Evolutionary conservation across 2,113 vertebrate genomes (phyloP).

Genomic region (Pelusios castaneus): DNA sequence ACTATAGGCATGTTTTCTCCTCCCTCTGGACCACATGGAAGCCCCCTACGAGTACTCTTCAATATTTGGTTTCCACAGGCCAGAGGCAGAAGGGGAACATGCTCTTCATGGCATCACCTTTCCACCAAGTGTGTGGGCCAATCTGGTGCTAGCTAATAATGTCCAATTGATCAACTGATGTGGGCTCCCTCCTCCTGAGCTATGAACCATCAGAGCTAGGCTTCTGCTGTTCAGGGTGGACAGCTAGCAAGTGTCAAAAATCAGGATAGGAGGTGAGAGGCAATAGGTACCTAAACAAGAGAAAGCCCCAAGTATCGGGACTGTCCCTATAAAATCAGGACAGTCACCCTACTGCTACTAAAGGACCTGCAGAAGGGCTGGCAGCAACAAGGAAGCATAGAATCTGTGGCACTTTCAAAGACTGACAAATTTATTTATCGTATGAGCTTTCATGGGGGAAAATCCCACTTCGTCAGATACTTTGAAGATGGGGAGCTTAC

Average conservation of each 20-base stretch:
- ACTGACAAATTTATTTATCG: no score
- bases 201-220: fast-evolving
- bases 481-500: no score
- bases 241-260: no score
- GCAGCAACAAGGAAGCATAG: not conserved
- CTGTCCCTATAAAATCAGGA: no score
- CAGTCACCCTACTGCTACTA: not conserved
- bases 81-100: not conserved
- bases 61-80: not conserved
- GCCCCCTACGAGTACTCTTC: not conserved
- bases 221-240: not conserved
- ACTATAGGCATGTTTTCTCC: not conserved
- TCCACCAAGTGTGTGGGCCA: not conserved
- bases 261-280: no score
- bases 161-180: fast-evolving
- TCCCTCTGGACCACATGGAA: not conserved
- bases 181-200: fast-evolving
- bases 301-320: no score
- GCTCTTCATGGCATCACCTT: not conserved
- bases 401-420: no score
- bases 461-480: no score
- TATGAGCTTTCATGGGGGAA: no score
- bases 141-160: not conserved
- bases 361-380: not conserved
- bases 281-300: no score